Evolutionary conservation across 1,140 invertebrate species (phyloP).

Genomic region (Thaumatotibia leucotreta): DNA sequence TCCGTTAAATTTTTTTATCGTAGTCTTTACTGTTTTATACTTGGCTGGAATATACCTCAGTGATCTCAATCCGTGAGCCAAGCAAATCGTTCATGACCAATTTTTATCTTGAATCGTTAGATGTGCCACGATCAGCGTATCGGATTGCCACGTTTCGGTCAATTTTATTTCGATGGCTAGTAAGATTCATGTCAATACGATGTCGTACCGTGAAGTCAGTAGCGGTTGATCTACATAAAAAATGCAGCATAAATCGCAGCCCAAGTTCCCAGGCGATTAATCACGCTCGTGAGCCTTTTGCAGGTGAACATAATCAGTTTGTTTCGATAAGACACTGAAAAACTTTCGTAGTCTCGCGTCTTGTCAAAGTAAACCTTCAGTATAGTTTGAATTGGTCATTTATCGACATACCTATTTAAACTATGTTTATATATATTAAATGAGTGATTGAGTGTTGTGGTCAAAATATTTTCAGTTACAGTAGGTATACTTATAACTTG

Average conservation of each 20-base stretch:
- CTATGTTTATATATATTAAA: not conserved
- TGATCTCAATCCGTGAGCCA: constrained; percentile 8
- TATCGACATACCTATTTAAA: no score
- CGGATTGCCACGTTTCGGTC: constrained; percentile 10
- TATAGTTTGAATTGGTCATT: no score
- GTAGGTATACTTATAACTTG: no score
- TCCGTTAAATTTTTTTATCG: not conserved
- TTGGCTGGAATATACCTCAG: not conserved
- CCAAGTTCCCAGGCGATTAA: constrained; percentile 35
- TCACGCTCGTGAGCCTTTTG: constrained; percentile 32
- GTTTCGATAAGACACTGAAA: constrained; percentile 14
- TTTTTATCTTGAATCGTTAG: constrained; percentile 7
- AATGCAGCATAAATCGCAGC: constrained; percentile 35
- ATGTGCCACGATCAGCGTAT: constrained; percentile 8
- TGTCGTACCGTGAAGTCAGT: constrained; percentile 32
- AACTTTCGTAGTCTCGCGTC: not conserved
- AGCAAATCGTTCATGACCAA: constrained; percentile 11
- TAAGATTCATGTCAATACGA: constrained; percentile 24
- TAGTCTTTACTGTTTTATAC: not conserved
- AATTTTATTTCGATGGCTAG: constrained; percentile 17
- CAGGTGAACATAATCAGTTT: constrained; percentile 27
- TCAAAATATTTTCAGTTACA: not conserved
- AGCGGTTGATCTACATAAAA: constrained; percentile 34
- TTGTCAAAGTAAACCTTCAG: not conserved
- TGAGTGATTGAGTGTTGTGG: not conserved